phyloP scores from a whole-genome alignment of 2,113 vertebrate species.

The Chloropsis hardwickii region DNA sequence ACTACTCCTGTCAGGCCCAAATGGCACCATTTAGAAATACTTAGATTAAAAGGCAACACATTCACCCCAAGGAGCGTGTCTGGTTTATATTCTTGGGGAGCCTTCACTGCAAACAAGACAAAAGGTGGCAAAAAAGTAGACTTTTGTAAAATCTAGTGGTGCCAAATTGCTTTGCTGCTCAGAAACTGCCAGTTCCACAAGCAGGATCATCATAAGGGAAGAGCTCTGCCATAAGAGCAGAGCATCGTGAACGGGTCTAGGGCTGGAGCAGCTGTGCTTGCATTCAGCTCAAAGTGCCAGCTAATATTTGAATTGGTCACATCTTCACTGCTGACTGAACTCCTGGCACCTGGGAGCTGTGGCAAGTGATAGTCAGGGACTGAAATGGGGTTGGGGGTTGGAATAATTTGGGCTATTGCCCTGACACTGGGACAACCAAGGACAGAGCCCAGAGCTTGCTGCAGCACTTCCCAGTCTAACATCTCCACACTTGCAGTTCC shows the following conservation, averaged over 20 bases:
- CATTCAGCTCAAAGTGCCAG: background rate
- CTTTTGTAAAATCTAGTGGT: background rate
- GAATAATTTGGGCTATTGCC: background rate
- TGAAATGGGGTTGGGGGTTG: background rate
- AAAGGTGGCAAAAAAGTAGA: background rate
- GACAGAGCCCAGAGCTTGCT: background rate
- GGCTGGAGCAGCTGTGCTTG: background rate
- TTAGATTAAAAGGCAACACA: background rate
- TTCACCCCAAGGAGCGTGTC: accelerated
- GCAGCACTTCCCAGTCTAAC: background rate
- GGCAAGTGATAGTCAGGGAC: accelerated
- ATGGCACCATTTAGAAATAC: accelerated
- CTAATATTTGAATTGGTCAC: background rate
- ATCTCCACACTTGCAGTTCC: background rate
- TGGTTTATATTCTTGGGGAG: background rate
- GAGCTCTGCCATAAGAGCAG: background rate
- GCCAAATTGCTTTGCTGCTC: background rate
- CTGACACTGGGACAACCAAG: background rate
- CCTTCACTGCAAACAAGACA: background rate
- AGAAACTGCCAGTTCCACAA: background rate
- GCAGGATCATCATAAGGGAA: background rate
- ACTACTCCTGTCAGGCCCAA: background rate
- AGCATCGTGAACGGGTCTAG: accelerated
- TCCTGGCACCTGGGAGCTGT: background rate
- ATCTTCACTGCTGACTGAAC: background rate